Evolutionary conservation across 2,797 vertebrate species (phyloP).

Genomic region (Aldrovandia affinis): DNA sequence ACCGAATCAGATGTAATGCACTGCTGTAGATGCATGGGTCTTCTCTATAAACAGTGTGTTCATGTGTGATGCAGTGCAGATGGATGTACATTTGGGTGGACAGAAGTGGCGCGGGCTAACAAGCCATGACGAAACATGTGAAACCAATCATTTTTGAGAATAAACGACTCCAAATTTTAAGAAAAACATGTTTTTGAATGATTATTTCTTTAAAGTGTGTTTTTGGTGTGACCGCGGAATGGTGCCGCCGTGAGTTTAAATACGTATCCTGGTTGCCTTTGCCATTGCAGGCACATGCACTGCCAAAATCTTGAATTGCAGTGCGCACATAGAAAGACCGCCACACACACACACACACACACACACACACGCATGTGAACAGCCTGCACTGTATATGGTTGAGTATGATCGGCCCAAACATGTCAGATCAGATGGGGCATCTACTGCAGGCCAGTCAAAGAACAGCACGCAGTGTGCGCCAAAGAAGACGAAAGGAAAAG

Average conservation of each 20-base stretch:
- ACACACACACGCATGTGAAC: not conserved
- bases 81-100: conserved; percentile 71
- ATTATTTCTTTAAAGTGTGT: conserved; percentile 23
- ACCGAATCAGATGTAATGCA: conserved; percentile 79
- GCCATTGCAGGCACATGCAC: not conserved
- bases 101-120: conserved; percentile 71
- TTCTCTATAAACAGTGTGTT: conserved; percentile 85
- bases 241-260: not conserved
- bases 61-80: conserved; percentile 88
- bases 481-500: not conserved
- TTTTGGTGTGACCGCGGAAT: no score
- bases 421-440: not conserved
- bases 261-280: not conserved
- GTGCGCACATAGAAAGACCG: not conserved
- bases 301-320: not conserved
- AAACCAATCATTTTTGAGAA: conserved; percentile 94
- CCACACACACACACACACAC: not conserved
- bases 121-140: conserved; percentile 88
- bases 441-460: not conserved
- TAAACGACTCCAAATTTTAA: conserved; percentile 82
- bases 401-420: not conserved
- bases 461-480: not conserved
- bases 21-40: conserved; percentile 97
- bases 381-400: not conserved
- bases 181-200: conserved; percentile 40